A percentile compares a stretch with the other conserved stretches of the same genome.
phyloP scores from a whole-genome alignment of 2,797 vertebrate genomes.

The Crenichthys baileyi region DNA sequence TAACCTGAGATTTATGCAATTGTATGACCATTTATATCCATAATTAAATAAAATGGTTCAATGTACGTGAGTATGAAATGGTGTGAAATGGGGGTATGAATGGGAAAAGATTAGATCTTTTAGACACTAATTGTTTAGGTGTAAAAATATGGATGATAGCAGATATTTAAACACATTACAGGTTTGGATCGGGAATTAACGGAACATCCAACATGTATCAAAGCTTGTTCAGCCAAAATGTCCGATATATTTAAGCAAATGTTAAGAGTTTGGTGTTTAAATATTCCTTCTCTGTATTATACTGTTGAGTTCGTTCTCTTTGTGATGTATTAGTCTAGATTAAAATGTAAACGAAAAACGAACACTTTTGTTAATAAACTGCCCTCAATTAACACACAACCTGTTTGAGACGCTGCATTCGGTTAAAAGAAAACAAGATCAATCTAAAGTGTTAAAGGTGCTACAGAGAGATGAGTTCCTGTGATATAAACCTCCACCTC shows the following conservation, averaged over 20 bases:
- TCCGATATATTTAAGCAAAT: neutral
- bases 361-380: conserved; percentile 13
- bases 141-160: neutral
- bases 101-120: neutral
- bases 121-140: neutral
- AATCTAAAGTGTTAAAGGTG: conserved; percentile 31
- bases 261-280: neutral
- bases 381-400: conserved; percentile 22
- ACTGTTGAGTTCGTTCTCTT: neutral
- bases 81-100: too few relatives aligned
- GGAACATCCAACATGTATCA: neutral
- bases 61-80: neutral
- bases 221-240: neutral
- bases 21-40: neutral
- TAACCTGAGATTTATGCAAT: neutral
- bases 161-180: too few relatives aligned
- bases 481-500: conserved; percentile 60
- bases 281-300: neutral
- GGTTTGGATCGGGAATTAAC: neutral
- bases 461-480: conserved; percentile 43
- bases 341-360: conserved; percentile 1
- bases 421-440: conserved; percentile 17
- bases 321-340: neutral
- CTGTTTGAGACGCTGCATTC: conserved; percentile 13
- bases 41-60: neutral